These are phyloP conservation scores for Dinothrombium tinctorium DNA, from an alignment of 1,140 invertebrate genomes.

Conservation along the genomic window DNA sequence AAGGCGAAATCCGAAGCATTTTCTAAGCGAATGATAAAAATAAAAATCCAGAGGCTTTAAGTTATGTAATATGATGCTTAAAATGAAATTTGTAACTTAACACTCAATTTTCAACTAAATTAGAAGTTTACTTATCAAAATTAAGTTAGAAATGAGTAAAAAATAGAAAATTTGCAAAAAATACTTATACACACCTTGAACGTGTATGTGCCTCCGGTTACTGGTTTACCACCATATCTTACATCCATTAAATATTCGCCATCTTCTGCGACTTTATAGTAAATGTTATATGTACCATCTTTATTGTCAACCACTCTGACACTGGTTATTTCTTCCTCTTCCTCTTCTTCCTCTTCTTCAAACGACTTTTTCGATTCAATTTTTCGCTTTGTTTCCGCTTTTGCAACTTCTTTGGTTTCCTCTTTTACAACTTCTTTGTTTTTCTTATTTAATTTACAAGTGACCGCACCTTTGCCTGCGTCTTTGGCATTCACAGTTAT, in stretches of 20 bases:
- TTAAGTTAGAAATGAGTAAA: no score
- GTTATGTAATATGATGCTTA: no score
- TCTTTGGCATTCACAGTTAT: constrained; percentile 58
- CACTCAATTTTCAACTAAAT: no score
- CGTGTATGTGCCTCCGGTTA: constrained; percentile 56
- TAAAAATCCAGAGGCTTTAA: no score
- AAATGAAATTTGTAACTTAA: no score
- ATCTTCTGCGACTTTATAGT: constrained; percentile 50
- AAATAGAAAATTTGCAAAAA: no score
- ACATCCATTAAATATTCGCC: constrained; percentile 62
- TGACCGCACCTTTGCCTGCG: constrained; percentile 56
- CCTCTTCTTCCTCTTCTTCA: constrained; percentile 3
- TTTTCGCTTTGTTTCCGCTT: neutral
- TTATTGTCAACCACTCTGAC: constrained; percentile 60
- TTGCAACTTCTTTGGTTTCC: neutral
- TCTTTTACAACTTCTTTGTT: no score
- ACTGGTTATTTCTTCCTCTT: constrained; percentile 37
- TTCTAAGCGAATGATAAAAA: no score
- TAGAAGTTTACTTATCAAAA: no score
- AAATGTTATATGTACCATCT: constrained; percentile 57
- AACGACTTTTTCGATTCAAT: neutral
- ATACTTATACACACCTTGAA: constrained; percentile 48
- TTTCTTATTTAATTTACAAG: constrained; percentile 42
- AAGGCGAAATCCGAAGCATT: no score
- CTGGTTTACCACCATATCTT: constrained; percentile 62